A percentile compares a stretch with the other conserved stretches of the same genome.
Evolutionary conservation across 92 coral and sea anemone species (phyloP).

Genomic region (Palythoa heliodiscus): DNA sequence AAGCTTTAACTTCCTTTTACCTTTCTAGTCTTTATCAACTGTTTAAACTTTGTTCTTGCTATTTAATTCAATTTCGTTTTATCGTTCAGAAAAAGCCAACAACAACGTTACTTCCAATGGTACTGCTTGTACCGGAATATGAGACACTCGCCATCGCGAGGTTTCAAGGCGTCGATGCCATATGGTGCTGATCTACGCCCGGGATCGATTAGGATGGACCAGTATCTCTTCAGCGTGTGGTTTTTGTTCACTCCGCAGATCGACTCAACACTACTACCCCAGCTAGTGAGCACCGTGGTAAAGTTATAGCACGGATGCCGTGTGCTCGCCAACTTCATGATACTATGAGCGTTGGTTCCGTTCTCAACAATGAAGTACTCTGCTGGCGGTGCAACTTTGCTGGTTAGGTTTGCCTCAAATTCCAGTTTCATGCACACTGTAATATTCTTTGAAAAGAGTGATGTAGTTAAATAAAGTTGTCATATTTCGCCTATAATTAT

Average conservation of each 20-base stretch:
- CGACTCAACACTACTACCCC: neutral
- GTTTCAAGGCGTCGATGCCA: conserved; percentile 2
- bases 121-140: neutral
- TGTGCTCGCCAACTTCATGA: neutral
- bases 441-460: neutral
- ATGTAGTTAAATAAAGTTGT: neutral
- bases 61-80: too few relatives aligned
- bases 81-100: neutral
- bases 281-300: neutral
- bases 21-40: too few relatives aligned
- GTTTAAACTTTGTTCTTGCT: too few relatives aligned
- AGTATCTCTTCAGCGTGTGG: neutral
- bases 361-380: neutral
- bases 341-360: neutral
- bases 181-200: neutral
- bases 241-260: neutral
- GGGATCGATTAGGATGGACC: neutral
- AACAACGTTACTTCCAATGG: neutral
- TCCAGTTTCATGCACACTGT: neutral
- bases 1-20: too few relatives aligned
- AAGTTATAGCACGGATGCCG: neutral
- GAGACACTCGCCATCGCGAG: neutral
- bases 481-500: too few relatives aligned
- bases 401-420: neutral
- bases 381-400: neutral